phyloP scores from a whole-genome alignment of 1,140 invertebrate genomes.

The Gonatopus flavifemur region DNA sequence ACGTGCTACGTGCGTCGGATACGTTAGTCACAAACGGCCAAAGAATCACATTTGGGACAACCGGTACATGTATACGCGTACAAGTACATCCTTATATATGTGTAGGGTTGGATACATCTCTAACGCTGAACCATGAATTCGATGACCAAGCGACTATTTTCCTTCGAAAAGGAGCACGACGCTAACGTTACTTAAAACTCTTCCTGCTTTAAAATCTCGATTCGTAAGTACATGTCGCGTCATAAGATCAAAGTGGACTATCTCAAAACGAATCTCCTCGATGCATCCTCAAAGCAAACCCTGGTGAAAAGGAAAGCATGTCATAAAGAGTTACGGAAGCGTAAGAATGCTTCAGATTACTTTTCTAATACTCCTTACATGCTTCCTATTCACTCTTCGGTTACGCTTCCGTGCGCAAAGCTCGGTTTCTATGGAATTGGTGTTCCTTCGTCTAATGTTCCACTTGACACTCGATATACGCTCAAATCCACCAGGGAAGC shows the following conservation, averaged over 20 bases:
- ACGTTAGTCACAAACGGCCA: conserved; percentile 33
- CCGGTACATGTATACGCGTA: not conserved
- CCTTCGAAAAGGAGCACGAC: conserved; percentile 16
- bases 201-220: not conserved
- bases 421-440: conserved; percentile 10
- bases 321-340: too few species aligned
- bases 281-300: conserved; percentile 20
- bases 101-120: not conserved
- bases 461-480: too few species aligned
- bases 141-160: conserved; percentile 20
- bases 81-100: not conserved
- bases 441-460: too few species aligned
- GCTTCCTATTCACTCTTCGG: not conserved
- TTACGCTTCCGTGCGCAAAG: conserved; percentile 13
- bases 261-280: conserved; percentile 7
- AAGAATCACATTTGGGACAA: conserved; percentile 24
- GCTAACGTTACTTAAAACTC: conserved; percentile 24
- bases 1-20: conserved; percentile 33
- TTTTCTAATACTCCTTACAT: conserved; percentile 7
- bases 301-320: too few species aligned
- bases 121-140: not conserved
- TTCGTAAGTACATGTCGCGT: not conserved
- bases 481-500: too few species aligned
- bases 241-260: not conserved
- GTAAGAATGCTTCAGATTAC: not conserved